Evolutionary conservation across 1,140 invertebrate species (phyloP), one percentile per base, ranked within the genome.

Genomic region (Megathymus violae): DNA sequence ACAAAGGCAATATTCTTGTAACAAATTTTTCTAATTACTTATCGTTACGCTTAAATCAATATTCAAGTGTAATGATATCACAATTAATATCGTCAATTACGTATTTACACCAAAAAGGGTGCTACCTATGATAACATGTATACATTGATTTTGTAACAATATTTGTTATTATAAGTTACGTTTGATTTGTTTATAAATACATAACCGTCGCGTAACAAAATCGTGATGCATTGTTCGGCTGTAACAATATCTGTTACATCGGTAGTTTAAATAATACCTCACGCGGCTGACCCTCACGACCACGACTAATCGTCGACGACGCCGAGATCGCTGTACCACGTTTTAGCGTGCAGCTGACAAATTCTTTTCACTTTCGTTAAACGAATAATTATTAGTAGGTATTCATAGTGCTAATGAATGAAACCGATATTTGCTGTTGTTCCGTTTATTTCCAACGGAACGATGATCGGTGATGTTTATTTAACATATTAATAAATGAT

Each of bases 361-460:
- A 44, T 56, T 44, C 22, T 56, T 56, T 44, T 56, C 40, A 56
- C 52, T 56, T 56, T 56, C 52, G 40, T 44, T 56, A 58, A 58
- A 31, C 16, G 25, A 4, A 31, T 17, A 56, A 56, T 56, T 38
- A 56, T 44, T 15, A 44, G n/a, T n/a, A n/a, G n/a, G 13, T 17
- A 56, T 56, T 56, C 40, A 56, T 41, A 16, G 52, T 56, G 40
- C 19, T 56, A 56, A 56, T 56, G 25, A 31, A 54, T 27, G 38
- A 54, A 54, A 54, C 41, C 36, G 50, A 54, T 43, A 43, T 43
- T n/a, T 16, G 16, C 3, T 43, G 40, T 16, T 43, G 3, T 16
- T 43, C 9, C 6, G 14, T 40, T 40, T 14, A 6, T 43, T 43
- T 43, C 16, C 10, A 7, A 43, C 16, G 4, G 7, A 7, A 7